These are phyloP conservation scores for Sturmia bella DNA, from an alignment of 2,888 invertebrate species.

Conservation along the genomic window DNA sequence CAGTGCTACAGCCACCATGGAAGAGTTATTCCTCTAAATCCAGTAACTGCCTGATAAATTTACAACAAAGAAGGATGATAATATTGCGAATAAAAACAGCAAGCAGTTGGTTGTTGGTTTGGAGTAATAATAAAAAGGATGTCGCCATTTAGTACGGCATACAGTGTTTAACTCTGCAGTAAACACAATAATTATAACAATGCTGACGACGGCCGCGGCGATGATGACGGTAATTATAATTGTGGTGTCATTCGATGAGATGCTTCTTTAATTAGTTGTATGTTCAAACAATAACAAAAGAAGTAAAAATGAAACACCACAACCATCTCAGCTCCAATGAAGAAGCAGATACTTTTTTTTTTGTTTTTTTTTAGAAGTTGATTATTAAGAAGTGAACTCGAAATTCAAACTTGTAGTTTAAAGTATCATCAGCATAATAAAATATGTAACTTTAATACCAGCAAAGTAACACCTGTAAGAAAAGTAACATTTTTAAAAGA, in stretches of 20 bases:
- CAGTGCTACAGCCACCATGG: neutral
- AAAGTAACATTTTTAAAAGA: no score
- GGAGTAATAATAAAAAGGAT: slow-evolving; percentile 48
- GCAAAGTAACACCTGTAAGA: no score
- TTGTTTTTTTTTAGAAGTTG: no score
- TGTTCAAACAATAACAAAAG: neutral
- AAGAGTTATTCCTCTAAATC: slow-evolving; percentile 59
- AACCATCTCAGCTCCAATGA: neutral
- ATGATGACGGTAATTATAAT: slow-evolving; percentile 44
- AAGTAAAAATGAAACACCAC: neutral
- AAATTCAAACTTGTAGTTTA: no score
- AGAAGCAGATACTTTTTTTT: no score
- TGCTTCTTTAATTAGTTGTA: slow-evolving; percentile 59
- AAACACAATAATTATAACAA: slow-evolving; percentile 35
- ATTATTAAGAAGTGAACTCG: no score
- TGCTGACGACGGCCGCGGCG: slow-evolving; percentile 2
- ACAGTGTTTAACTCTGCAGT: slow-evolving; percentile 23
- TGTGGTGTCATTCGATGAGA: slow-evolving; percentile 53
- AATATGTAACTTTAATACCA: no score
- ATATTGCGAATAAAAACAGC: neutral
- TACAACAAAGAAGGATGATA: slow-evolving; percentile 47
- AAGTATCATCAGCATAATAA: no score
- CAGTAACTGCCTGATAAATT: slow-evolving; percentile 55
- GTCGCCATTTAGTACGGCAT: slow-evolving; percentile 58
- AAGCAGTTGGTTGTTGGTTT: neutral